phyloP scores from a whole-genome alignment of 1,140 invertebrate genomes.

The Calosoma granatense region DNA sequence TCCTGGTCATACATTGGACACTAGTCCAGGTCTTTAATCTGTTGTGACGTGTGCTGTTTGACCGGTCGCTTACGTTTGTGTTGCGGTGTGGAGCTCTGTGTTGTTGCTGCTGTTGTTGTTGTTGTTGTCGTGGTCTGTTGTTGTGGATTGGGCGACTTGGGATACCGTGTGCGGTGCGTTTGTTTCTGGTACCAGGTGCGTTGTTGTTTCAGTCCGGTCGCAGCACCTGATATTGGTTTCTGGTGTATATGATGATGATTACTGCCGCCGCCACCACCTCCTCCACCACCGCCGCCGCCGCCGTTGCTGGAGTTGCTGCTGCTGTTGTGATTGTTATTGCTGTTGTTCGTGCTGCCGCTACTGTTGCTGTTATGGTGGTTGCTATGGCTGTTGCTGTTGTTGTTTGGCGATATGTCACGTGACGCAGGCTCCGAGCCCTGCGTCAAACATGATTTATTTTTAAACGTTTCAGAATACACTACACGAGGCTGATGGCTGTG shows the following conservation, averaged over 20 bases:
- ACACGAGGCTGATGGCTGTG: background rate
- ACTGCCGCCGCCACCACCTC: background rate
- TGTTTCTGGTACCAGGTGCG: background rate
- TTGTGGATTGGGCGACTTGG: background rate
- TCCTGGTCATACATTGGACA: too few species aligned
- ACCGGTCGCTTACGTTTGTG: background rate
- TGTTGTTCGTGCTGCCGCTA: background rate
- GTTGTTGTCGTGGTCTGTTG: background rate
- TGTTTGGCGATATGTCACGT: conserved; percentile 29
- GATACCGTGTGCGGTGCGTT: background rate
- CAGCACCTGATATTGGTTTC: too few species aligned
- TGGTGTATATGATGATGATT: background rate
- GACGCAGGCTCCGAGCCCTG: conserved; percentile 29
- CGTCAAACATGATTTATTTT: conserved; percentile 15
- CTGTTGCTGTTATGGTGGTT: background rate
- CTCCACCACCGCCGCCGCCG: too few species aligned
- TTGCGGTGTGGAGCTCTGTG: background rate
- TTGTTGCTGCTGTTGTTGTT: too few species aligned
- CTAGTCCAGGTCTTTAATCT: background rate
- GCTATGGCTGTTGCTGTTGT: conserved; percentile 9
- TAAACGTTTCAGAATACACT: background rate
- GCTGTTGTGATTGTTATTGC: background rate
- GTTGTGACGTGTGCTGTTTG: background rate
- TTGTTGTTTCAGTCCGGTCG: background rate
- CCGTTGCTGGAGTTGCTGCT: background rate